phyloP scores from a whole-genome alignment of 2,888 invertebrate genomes.

The Julus scanicus region DNA sequence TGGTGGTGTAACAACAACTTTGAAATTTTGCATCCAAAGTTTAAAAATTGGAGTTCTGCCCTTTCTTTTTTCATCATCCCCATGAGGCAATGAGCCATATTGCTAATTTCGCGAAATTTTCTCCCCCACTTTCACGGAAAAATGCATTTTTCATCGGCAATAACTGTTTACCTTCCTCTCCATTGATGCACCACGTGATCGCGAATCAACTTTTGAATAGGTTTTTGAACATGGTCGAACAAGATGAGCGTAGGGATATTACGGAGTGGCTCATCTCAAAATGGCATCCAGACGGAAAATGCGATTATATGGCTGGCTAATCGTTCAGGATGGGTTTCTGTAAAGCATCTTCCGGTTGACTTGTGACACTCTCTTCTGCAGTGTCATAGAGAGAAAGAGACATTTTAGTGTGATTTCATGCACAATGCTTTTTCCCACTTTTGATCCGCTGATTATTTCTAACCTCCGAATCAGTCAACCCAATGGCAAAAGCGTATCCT shows the following conservation, averaged over 20 bases:
- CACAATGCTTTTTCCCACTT: slow-evolving; percentile 38
- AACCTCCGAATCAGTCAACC: neutral
- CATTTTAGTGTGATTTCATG: slow-evolving; percentile 12
- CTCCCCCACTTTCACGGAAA: neutral
- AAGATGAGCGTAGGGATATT: slow-evolving; percentile 44
- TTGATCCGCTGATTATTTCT: slow-evolving; percentile 9
- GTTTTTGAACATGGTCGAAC: slow-evolving; percentile 29
- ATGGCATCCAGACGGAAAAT: slow-evolving; percentile 49
- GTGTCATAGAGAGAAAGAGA: neutral
- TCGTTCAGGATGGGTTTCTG: slow-evolving; percentile 43
- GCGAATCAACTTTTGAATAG: slow-evolving; percentile 38
- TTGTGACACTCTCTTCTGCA: neutral
- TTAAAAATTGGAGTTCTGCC: neutral
- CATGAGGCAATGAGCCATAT: neutral
- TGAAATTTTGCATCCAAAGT: neutral
- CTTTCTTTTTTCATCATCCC: neutral
- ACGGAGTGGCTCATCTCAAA: slow-evolving; percentile 10
- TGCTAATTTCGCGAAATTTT: neutral
- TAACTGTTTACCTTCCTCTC: slow-evolving; percentile 43
- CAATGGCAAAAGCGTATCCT: neutral
- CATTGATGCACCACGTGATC: neutral
- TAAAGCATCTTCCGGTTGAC: slow-evolving; percentile 41
- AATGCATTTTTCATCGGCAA: slow-evolving; percentile 34
- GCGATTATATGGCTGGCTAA: slow-evolving; percentile 51
- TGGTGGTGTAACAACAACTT: too few relatives aligned